Base-by-base conservation (phyloP, 2,797 vertebrate species). In the Pteropus rufus region DNA sequence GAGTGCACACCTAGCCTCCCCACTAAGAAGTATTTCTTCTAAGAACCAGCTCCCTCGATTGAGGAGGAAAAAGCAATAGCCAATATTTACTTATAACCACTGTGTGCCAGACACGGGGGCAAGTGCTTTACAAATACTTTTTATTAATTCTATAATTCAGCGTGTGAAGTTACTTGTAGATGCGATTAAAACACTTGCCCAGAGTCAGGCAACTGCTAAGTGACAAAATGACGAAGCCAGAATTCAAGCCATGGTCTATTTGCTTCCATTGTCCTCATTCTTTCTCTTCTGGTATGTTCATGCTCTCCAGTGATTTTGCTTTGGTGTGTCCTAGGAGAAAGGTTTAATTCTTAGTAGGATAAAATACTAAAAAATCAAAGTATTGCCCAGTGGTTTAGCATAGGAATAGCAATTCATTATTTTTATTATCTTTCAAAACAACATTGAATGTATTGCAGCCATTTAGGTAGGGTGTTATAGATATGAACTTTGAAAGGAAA, bases 321-420 rank as follows among this genome's bases (percentile, higher is more conserved):
- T 85, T 88, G n/a, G 3, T 82, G 8, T 90, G 18, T 97, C 49
- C 31, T 89, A 54, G n/a, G 54, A 94, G 21, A 93, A 96, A 76
- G 85, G 62, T 54, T 82, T 89, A 76, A 83, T 95, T 97, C n/a
- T 91, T 79, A 89, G n/a, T 89, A 69, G 46, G 93, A 86, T 95
- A 90, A 96, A 89, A 84, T 91, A 65, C 36, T 65, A 36, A 88
- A 88, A 87, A 89, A 82, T 80, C 12, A 84, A 72, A 77, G 39
- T 26, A 88, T 60, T 90, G 39, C 18, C 64, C 54, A 89, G n/a
- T 65, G 10, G 10, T 56, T 56, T 92, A 87, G 44, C 18, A 41
- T 36, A 11, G 41, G 46, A 83, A 72, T 76, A 83, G 34, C 95
- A 95, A 81, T 80, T 65, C 21, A 77, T 24, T 91, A 34, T 67